These are phyloP conservation scores for Eptesicus fuscus DNA, from an alignment of 2,113 vertebrate species.

Conservation along the genomic window DNA sequence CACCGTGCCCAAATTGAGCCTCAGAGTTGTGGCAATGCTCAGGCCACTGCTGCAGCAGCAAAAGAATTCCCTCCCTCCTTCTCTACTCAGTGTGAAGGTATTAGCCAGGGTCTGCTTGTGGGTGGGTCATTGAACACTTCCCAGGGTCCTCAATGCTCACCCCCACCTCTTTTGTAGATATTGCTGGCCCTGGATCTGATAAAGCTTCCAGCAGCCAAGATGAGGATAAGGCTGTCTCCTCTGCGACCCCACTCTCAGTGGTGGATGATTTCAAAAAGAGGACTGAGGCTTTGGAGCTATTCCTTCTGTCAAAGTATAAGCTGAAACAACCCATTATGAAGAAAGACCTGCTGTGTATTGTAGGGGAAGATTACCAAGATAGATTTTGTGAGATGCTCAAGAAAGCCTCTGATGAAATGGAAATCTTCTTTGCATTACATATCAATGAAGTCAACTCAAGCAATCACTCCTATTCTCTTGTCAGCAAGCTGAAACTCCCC, in stretches of 20 bases:
- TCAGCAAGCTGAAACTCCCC: conserved; percentile 45
- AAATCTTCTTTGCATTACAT: background rate
- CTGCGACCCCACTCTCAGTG: fast-evolving
- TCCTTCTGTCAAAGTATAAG: conserved; percentile 19
- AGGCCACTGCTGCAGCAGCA: background rate
- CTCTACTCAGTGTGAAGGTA: background rate
- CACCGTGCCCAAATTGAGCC: fast-evolving
- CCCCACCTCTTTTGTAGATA: fast-evolving
- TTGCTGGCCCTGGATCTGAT: background rate
- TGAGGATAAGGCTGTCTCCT: fast-evolving
- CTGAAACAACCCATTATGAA: background rate
- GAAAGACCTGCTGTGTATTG: conserved; percentile 9
- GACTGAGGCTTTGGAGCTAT: background rate
- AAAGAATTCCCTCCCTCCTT: background rate
- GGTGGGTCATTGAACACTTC: background rate
- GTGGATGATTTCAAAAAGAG: fast-evolving
- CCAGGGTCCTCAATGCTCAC: background rate
- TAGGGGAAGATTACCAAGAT: background rate
- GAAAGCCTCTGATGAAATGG: background rate
- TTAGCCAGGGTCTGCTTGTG: background rate
- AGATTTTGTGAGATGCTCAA: conserved; percentile 39
- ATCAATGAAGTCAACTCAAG: background rate
- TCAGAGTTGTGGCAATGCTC: background rate
- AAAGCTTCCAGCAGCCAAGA: background rate
- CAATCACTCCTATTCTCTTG: background rate